Evolutionary conservation across 2,888 invertebrate species (phyloP).

Genomic region (Ethmia dodecea): DNA sequence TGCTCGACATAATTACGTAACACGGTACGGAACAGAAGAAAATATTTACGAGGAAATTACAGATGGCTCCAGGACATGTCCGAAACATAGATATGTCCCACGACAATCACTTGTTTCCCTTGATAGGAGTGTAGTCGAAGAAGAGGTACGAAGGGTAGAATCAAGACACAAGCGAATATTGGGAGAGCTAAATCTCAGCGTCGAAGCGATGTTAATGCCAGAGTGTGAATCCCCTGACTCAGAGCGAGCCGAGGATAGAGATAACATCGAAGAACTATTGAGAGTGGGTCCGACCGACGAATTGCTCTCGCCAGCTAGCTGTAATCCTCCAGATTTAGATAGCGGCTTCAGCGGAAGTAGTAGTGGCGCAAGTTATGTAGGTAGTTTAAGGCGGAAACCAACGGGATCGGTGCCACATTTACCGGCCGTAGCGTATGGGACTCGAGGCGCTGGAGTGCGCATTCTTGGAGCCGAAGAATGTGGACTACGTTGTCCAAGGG

Average conservation of each 20-base stretch:
- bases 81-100: constrained; percentile 67
- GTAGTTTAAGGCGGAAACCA: constrained; percentile 80
- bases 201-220: constrained; percentile 95
- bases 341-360: constrained; percentile 91
- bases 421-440: constrained; percentile 72
- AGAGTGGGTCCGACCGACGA: constrained; percentile 85
- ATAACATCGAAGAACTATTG: constrained; percentile 81
- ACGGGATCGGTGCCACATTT: constrained; percentile 70
- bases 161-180: constrained; percentile 89
- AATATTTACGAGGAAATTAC: constrained; percentile 90
- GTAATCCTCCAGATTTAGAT: constrained; percentile 83
- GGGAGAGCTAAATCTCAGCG: constrained; percentile 91
- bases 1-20: constrained; percentile 83
- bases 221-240: constrained; percentile 81
- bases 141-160: constrained; percentile 90
- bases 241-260: constrained; percentile 79
- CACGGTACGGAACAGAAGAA: constrained; percentile 90
- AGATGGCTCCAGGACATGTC: constrained; percentile 77
- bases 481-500: constrained; percentile 56
- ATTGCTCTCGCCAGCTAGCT: constrained; percentile 82
- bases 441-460: constrained; percentile 67
- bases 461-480: constrained; percentile 66
- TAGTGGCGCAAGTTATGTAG: constrained; percentile 88
- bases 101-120: constrained; percentile 81
- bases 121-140: constrained; percentile 86